phyloP scores from a whole-genome alignment of 1,140 invertebrate genomes.

The Drosophila melanogaster region DNA sequence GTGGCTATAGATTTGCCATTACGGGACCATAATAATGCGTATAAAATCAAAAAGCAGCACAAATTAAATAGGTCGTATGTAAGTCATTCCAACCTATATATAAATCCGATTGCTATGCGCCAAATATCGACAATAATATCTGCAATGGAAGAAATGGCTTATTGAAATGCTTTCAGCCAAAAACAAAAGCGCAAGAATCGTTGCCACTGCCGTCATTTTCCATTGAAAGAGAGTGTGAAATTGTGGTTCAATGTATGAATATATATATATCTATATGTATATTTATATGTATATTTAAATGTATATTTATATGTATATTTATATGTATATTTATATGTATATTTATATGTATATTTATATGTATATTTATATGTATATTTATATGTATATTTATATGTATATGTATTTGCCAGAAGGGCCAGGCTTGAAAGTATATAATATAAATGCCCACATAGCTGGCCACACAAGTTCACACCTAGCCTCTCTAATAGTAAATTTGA shows the following conservation, averaged over 20 bases:
- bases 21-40: slow-evolving; percentile 12
- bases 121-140: slow-evolving; percentile 15
- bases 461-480: slow-evolving; percentile 15
- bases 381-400: background rate
- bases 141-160: background rate
- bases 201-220: slow-evolving; percentile 36
- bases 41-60: background rate
- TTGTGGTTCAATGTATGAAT: slow-evolving; percentile 42
- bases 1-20: slow-evolving; percentile 7
- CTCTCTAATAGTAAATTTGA: slow-evolving; percentile 37
- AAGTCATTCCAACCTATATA: background rate
- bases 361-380: background rate
- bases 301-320: too few relatives aligned
- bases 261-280: too few relatives aligned
- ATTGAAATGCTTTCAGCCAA: slow-evolving; percentile 31
- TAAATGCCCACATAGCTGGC: slow-evolving; percentile 11
- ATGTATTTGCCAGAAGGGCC: background rate
- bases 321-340: too few relatives aligned
- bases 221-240: slow-evolving; percentile 50
- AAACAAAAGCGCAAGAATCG: slow-evolving; percentile 18
- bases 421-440: background rate
- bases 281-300: too few relatives aligned
- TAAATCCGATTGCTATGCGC: slow-evolving; percentile 50
- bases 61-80: slow-evolving; percentile 4
- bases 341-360: too few relatives aligned